Evolutionary conservation across 2,888 invertebrate genomes (phyloP).

Genomic region (Sinodicranocentrus sp.): DNA sequence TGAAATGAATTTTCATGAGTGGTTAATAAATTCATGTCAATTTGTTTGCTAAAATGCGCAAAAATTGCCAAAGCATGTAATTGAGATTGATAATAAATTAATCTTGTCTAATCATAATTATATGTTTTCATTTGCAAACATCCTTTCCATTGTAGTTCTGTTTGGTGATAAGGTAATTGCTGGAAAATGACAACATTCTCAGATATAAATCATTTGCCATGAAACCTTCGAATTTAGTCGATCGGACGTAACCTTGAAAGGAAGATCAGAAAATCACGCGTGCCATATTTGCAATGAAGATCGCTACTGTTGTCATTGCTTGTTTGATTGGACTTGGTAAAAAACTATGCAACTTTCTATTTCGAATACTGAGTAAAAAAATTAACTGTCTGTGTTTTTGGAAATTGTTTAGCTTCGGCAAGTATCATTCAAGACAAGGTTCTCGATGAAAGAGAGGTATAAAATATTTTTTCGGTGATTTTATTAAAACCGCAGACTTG

Average conservation of each 20-base stretch:
- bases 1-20: neutral
- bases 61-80: neutral
- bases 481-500: conserved; percentile 19
- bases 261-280: conserved; percentile 2
- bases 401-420: conserved; percentile 37
- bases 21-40: neutral
- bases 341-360: neutral
- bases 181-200: neutral
- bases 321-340: conserved; percentile 51
- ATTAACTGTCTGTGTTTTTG: neutral
- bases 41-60: neutral
- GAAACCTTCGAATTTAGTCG: conserved; percentile 14
- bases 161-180: neutral
- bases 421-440: conserved; percentile 21
- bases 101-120: neutral
- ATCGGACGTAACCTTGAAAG: conserved; percentile 33
- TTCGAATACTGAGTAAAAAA: neutral
- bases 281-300: conserved; percentile 32
- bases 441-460: conserved; percentile 1
- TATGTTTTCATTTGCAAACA: neutral
- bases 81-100: neutral
- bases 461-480: neutral
- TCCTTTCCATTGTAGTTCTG: neutral
- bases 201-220: conserved; percentile 4
- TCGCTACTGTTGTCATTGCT: conserved; percentile 31